Evolutionary conservation across 1,140 invertebrate species (phyloP), one percentile per base, ranked within the genome.

Genomic region (Brachionus angularis): DNA sequence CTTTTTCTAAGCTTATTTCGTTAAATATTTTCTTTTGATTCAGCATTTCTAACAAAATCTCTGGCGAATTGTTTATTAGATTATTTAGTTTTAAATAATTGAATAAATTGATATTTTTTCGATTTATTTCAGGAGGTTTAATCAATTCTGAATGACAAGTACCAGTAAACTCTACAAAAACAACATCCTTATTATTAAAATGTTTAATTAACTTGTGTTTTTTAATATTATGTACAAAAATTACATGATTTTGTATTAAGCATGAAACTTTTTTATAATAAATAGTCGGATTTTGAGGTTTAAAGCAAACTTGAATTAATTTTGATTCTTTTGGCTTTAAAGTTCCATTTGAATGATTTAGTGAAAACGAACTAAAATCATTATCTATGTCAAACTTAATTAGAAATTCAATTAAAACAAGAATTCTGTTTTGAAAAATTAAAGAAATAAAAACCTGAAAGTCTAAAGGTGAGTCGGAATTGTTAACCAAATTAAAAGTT

Each of bases 171-270:
- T 82, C 80, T 31, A 82, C 62, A 69, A 77, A 80, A 18, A 80
- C 52, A 16, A 79, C 78, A 12, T 75, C 77, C 80, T 67, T 18
- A 8, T 42, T 25, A 47, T 33, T 25, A 47, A 16, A 67, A 27
- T 18, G 33, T 16, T 18, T 18, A 36, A 8, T 12, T 27, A 21
- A 33, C 27, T 2, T 21, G 1, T 21, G 31, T 36, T 7, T 8
- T 61, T 25, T 5, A 10, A 67, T 39, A 29, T 44, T 50, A 29
- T 5, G 25, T 23, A 8, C 0, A 16, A 29, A 10, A 47, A 52
- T 58, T 73, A 80, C 80, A 77, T 81, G 78, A 72, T 81, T 78
- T 52, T 80, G 77, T 3, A 82, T 74, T 16, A 81, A 72, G 72
- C 79, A 80, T 0, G 78, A 70, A 8, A 82, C 71, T 29, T 74